Evolutionary conservation across 1,140 invertebrate genomes (phyloP).

Genomic region (Phocides pigmalion): DNA sequence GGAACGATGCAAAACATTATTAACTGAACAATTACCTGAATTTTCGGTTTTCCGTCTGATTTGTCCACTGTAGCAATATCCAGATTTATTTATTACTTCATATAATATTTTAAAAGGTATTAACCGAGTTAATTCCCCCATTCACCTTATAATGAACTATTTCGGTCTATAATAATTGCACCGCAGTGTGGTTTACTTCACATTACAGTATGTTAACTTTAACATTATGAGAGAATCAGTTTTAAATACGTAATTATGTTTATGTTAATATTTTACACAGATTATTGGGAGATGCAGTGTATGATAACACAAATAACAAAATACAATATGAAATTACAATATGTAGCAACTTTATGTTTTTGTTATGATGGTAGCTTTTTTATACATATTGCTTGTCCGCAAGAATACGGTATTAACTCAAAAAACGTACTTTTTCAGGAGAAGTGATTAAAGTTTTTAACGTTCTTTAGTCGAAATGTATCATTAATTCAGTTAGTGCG

Average conservation of each 20-base stretch:
- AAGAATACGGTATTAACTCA: too few species aligned
- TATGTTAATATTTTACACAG: background rate
- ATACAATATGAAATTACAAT: too few species aligned
- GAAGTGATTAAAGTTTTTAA: too few species aligned
- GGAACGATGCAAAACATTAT: conserved; percentile 13
- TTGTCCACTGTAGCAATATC: conserved; percentile 15
- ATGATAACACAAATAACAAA: background rate
- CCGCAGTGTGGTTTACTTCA: conserved; percentile 21
- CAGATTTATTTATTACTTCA: conserved; percentile 16
- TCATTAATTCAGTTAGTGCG: too few species aligned
- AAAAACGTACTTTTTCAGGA: too few species aligned
- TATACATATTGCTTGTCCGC: too few species aligned
- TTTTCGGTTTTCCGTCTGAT: conserved; percentile 34
- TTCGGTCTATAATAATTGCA: conserved; percentile 36
- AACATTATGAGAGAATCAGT: conserved; percentile 10
- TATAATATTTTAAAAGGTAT: conserved; percentile 20
- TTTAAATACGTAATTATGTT: conserved; percentile 11
- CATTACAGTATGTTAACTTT: conserved; percentile 21
- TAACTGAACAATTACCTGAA: conserved; percentile 22
- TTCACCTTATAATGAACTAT: conserved; percentile 39
- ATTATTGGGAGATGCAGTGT: background rate
- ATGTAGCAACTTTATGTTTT: too few species aligned
- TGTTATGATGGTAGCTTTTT: too few species aligned
- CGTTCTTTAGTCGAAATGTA: too few species aligned
- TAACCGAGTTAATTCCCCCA: conserved; percentile 6